Percentiles rank a stretch among this genome's conserved stretches.
These are phyloP conservation scores for Macrotis lagotis DNA, from an alignment of 2,113 vertebrate genomes.

Conservation along the genomic window DNA sequence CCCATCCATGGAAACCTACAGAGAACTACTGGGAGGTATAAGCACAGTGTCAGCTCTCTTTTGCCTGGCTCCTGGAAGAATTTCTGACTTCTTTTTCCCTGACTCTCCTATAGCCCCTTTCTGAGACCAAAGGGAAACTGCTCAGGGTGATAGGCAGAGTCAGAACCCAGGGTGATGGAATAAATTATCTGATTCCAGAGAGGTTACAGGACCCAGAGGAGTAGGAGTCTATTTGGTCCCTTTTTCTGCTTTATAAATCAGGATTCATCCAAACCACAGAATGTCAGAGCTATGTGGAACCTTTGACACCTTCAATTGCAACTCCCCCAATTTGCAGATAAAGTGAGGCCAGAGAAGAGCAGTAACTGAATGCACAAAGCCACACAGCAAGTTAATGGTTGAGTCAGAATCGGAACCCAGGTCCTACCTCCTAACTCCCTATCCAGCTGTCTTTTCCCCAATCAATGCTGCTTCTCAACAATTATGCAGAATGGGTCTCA, in stretches of 20 bases:
- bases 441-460: not conserved
- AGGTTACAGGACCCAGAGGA: not conserved
- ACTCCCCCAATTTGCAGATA: not conserved
- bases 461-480: not conserved
- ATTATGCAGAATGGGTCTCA: not conserved
- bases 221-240: not conserved
- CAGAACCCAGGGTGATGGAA: not conserved
- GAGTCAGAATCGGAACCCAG: not conserved
- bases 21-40: not conserved
- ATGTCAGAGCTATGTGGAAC: not conserved
- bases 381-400: not conserved
- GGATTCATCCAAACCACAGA: not conserved
- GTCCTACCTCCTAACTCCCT: not conserved
- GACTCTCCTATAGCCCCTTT: not conserved
- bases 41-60: not conserved
- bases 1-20: not conserved
- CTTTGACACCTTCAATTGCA: not conserved
- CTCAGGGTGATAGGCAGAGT: not conserved
- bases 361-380: not conserved
- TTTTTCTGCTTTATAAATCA: not conserved
- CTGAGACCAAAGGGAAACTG: not conserved
- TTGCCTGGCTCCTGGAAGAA: not conserved
- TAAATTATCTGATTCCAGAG: not conserved
- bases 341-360: not conserved
- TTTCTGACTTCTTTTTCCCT: not conserved